These are phyloP conservation scores for Sphaeridia pumilis DNA, from an alignment of 2,888 invertebrate genomes.

Conservation along the genomic window DNA sequence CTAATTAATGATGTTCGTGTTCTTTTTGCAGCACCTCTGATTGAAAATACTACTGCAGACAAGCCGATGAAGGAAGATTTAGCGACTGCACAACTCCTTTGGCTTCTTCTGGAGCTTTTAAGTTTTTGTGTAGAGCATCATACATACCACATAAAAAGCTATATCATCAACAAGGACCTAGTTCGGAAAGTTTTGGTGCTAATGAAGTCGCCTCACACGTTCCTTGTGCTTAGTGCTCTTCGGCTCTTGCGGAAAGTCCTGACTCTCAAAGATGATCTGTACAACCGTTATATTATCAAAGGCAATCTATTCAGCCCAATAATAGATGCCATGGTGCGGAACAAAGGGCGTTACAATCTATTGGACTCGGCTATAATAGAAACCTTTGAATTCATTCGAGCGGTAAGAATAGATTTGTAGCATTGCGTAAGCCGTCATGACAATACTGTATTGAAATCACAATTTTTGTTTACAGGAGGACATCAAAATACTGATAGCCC, in stretches of 20 bases:
- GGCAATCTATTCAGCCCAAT: conserved; percentile 91
- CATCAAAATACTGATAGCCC: conserved; percentile 76
- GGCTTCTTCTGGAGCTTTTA: conserved; percentile 85
- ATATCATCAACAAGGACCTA: conserved; percentile 92
- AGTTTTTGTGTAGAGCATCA: conserved; percentile 99
- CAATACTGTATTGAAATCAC: too few relatives aligned
- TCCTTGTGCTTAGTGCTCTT: conserved; percentile 84
- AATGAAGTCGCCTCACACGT: conserved; percentile 94
- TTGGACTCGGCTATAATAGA: conserved; percentile 98
- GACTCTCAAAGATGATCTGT: conserved; percentile 96
- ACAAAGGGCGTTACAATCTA: conserved; percentile 96
- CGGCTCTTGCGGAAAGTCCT: conserved; percentile 95
- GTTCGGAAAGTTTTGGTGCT: conserved; percentile 87
- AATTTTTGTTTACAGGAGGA: conserved; percentile 53
- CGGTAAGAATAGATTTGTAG: too few relatives aligned
- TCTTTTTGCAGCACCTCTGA: conserved; percentile 78
- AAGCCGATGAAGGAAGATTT: conserved; percentile 88
- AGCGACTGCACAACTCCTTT: conserved; percentile 87
- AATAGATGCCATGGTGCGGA: conserved; percentile 88
- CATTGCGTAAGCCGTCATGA: too few relatives aligned
- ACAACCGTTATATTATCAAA: conserved; percentile 89
- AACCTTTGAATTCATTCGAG: conserved; percentile 96
- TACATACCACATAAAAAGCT: conserved; percentile 96
- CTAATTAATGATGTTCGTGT: too few relatives aligned
- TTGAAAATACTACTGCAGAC: conserved; percentile 83